A percentile compares a stretch with the other conserved stretches of the same genome.
Evolutionary conservation across 2,888 invertebrate species (phyloP).

Genomic region (Melieria crassipennis): DNA sequence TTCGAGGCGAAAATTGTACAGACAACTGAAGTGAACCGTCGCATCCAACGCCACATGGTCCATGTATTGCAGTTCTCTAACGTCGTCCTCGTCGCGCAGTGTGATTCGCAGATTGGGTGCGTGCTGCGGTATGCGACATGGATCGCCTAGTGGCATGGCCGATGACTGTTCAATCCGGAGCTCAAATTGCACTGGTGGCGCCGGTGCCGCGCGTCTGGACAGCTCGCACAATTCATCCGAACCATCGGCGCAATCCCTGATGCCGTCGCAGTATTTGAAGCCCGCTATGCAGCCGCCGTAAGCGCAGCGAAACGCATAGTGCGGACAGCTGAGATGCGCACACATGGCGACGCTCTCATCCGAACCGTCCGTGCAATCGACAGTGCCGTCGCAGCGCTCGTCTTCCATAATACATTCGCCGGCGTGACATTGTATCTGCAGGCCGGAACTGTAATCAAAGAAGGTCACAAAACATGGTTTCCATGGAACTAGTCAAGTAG

Average conservation of each 20-base stretch:
- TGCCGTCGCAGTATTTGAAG: slow-evolving; percentile 62
- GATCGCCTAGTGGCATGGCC: no score
- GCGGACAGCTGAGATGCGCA: slow-evolving; percentile 62
- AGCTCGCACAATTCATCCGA: slow-evolving; percentile 50
- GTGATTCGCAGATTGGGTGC: no score
- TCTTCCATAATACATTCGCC: slow-evolving; percentile 37
- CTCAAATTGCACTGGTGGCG: not conserved
- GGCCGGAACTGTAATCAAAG: slow-evolving; percentile 6
- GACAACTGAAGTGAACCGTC: no score
- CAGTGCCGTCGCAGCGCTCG: slow-evolving; percentile 52
- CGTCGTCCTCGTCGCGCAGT: no score
- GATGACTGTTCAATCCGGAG: not conserved
- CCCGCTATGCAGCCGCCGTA: slow-evolving; percentile 48
- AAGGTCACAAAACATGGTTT: slow-evolving; percentile 6
- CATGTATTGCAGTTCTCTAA: no score
- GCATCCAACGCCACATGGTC: no score
- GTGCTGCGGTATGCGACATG: no score
- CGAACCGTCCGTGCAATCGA: slow-evolving; percentile 55
- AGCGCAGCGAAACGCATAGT: slow-evolving; percentile 63
- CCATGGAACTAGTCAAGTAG: not conserved
- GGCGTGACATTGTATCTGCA: slow-evolving; percentile 46
- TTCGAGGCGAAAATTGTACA: no score
- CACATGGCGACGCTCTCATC: slow-evolving; percentile 56
- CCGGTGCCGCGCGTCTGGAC: no score
- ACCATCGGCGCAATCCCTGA: slow-evolving; percentile 46